Conservation (phyloP, 2,113 vertebrate genomes). For the Petrocephalus zakoni region DNA sequence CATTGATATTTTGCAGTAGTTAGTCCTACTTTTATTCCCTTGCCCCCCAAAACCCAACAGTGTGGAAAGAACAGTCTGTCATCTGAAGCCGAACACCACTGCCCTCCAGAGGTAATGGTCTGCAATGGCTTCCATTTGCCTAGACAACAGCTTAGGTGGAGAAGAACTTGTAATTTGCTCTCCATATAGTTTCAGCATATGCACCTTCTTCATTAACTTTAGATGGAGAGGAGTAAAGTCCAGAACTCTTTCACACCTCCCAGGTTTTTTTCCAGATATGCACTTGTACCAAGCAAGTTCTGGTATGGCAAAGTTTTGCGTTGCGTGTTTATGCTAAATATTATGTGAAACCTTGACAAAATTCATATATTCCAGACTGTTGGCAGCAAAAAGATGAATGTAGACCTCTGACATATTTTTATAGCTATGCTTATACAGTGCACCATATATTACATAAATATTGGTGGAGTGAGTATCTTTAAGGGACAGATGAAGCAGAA, state of each 20-base stretch:
- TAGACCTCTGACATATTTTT: not conserved
- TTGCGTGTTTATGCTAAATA: not conserved
- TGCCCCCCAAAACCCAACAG: not conserved
- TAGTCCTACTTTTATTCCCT: not conserved
- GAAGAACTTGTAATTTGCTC: not conserved
- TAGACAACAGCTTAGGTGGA: not conserved
- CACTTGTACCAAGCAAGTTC: not conserved
- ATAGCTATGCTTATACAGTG: not conserved
- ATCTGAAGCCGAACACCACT: not conserved
- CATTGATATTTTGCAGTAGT: not conserved
- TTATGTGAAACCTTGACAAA: not conserved
- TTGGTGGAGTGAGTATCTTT: not conserved
- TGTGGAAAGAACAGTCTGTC: not conserved
- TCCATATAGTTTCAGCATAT: not conserved
- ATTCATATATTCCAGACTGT: not conserved
- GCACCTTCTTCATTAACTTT: not conserved
- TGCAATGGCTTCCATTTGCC: slow-evolving; percentile 1
- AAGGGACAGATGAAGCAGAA: not conserved
- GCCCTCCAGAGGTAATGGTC: slow-evolving; percentile 2
- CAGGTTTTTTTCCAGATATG: not conserved
- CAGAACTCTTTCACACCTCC: not conserved
- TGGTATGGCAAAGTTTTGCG: not conserved
- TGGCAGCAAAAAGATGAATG: not conserved
- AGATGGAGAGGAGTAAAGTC: not conserved
- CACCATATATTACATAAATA: not conserved